These are phyloP conservation scores for Bergia sp. DNA, from an alignment of 92 coral and sea anemone species.

Conservation along the genomic window DNA sequence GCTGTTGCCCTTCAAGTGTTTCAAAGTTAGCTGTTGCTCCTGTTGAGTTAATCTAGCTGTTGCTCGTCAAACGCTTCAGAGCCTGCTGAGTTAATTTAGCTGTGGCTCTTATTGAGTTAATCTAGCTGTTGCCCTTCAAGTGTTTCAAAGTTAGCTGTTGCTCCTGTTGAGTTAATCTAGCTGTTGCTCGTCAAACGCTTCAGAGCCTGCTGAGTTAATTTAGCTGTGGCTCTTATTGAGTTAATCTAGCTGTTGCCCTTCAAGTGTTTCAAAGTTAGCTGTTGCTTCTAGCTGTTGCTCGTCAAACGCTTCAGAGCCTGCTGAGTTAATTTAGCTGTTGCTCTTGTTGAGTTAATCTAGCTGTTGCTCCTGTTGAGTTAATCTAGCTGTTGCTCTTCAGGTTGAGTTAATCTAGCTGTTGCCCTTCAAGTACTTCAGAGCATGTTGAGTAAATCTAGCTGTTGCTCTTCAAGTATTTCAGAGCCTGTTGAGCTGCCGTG, in stretches of 20 bases:
- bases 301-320: slow-evolving; percentile 73
- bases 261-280: slow-evolving; percentile 64
- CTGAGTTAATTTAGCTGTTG: slow-evolving; percentile 85
- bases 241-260: slow-evolving; percentile 27
- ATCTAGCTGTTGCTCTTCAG: too few species aligned
- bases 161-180: slow-evolving; percentile 67
- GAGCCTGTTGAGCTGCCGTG: slow-evolving; percentile 87
- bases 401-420: neutral
- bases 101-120: slow-evolving; percentile 63
- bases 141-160: slow-evolving; percentile 60
- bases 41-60: neutral
- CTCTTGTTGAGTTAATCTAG: slow-evolving; percentile 39
- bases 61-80: slow-evolving; percentile 59
- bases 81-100: slow-evolving; percentile 93
- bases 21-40: slow-evolving; percentile 16
- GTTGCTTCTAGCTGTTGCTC: slow-evolving; percentile 29
- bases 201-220: slow-evolving; percentile 87
- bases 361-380: too few species aligned
- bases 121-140: slow-evolving; percentile 44
- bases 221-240: slow-evolving; percentile 81
- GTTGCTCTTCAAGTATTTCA: slow-evolving; percentile 59
- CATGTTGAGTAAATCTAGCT: neutral
- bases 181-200: slow-evolving; percentile 51
- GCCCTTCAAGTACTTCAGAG: slow-evolving; percentile 55
- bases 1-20: neutral